Evolutionary conservation across 2,797 vertebrate genomes (phyloP), one percentile per base, ranked within the genome.

Genomic region (Caiman crocodilus): DNA sequence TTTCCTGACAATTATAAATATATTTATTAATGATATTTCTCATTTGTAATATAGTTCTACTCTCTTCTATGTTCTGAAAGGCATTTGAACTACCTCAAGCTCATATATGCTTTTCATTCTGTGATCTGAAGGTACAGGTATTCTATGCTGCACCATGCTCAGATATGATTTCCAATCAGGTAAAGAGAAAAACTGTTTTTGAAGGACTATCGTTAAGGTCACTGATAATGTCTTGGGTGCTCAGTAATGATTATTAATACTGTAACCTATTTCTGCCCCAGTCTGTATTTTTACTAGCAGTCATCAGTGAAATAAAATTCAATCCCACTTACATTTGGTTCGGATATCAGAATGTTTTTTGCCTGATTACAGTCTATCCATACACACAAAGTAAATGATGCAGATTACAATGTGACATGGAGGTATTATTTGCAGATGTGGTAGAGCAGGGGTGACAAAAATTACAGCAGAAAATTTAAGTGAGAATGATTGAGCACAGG

Each of bases 1-100:
- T 69, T 69, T 23, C 30, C 30, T 50, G 42, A 50, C 42, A 50
- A 50, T 50, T 30, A 90, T 59, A 42, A 76, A 78, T 11, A 5
- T 74, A 90, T 69, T 73, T n/a, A 26, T 12, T 91, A 84, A 91
- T 89, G 74, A 21, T 9, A 60, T 79, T 85, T 91, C 91, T 71
- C 71, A 57, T 88, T 90, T 89, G 74, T 89, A 84, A 84, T 23
- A 71, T 6, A 57, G 76, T 55, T 87, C 17, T 4, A 64, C 30
- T 42, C 30, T 87, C 67, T 89, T 89, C 32, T 32, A 13, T 86
- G 61, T 26, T 14, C 23, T 50, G 5, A 14, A 77, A 55, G 82
- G n/a, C 35, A 57, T 32, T 86, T 83, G 3, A 10, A 69, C 85
- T 61, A n/a, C 50, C 89, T 86, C 15, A 87, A 61, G n/a, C 61